A percentile compares a stretch with the other conserved stretches of the same genome.
phyloP scores from a whole-genome alignment of 2,888 invertebrate genomes.

The Frankliniella intonsa region DNA sequence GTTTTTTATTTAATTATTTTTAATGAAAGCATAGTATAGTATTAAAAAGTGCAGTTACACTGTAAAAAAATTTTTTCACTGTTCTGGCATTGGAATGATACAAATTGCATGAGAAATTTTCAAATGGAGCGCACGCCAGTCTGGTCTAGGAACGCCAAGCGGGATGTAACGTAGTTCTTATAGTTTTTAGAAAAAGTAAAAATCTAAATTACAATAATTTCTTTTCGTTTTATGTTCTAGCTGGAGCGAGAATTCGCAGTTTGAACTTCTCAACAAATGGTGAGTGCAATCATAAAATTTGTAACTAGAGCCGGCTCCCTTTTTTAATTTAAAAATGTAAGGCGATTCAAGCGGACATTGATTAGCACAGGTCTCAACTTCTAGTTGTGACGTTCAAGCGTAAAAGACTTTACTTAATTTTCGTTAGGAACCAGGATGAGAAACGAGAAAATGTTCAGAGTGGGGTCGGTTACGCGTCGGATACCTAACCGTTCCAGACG shows the following conservation, averaged over 20 bases:
- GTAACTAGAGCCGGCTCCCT: no score
- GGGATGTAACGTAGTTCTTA: background rate
- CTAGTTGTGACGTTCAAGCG: background rate
- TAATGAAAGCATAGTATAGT: no score
- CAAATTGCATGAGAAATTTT: no score
- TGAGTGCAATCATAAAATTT: background rate
- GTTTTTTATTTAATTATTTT: no score
- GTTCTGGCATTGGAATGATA: no score
- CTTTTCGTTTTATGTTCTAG: background rate
- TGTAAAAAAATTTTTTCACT: no score
- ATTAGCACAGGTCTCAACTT: background rate
- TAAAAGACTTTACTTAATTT: background rate
- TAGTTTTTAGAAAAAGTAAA: background rate
- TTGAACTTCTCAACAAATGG: background rate
- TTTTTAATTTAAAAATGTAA: no score
- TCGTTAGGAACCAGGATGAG: no score
- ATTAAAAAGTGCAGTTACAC: no score
- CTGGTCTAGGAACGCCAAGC: background rate
- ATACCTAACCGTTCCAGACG: constrained; percentile 15
- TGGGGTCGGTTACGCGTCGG: background rate
- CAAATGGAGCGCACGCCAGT: background rate
- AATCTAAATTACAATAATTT: background rate
- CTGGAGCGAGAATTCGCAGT: background rate
- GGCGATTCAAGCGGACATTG: background rate
- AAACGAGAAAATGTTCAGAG: no score